Conservation (phyloP, 2,113 vertebrate species). For the Proteles cristata region DNA sequence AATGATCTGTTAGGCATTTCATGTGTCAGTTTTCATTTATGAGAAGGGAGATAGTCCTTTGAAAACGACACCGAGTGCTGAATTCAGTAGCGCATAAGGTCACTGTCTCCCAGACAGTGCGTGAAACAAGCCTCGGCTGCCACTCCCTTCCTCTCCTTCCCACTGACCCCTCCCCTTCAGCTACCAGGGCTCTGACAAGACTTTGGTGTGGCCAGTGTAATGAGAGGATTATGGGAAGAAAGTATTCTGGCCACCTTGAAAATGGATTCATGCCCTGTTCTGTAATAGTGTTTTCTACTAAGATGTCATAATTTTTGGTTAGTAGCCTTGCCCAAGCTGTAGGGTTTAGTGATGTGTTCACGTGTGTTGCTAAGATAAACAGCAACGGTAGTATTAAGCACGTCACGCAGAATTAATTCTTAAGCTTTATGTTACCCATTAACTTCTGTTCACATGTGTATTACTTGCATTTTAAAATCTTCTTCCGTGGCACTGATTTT, state of each 20-base stretch:
- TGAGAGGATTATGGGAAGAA: background rate
- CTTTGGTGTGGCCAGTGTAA: background rate
- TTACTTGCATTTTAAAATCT: background rate
- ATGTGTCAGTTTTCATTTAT: background rate
- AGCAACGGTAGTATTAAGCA: background rate
- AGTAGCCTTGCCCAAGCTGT: background rate
- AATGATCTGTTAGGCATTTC: background rate
- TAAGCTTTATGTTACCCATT: background rate
- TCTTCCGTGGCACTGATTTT: background rate
- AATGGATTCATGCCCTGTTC: background rate
- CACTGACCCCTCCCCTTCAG: background rate
- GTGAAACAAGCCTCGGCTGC: background rate
- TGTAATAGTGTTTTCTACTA: constrained; percentile 6
- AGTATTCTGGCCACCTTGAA: background rate
- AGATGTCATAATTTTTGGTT: background rate
- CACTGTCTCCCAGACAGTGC: background rate
- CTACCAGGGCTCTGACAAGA: background rate
- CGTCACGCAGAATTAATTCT: background rate
- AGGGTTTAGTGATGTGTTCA: background rate
- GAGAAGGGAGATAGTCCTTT: background rate
- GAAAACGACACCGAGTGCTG: background rate
- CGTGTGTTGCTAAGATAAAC: background rate
- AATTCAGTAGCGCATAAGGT: background rate
- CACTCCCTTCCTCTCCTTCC: background rate
- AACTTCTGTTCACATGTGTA: background rate